A percentile compares a stretch with the other conserved stretches of the same genome.
Evolutionary conservation across 2,888 invertebrate species (phyloP).

Genomic region (Lissonota sp.): DNA sequence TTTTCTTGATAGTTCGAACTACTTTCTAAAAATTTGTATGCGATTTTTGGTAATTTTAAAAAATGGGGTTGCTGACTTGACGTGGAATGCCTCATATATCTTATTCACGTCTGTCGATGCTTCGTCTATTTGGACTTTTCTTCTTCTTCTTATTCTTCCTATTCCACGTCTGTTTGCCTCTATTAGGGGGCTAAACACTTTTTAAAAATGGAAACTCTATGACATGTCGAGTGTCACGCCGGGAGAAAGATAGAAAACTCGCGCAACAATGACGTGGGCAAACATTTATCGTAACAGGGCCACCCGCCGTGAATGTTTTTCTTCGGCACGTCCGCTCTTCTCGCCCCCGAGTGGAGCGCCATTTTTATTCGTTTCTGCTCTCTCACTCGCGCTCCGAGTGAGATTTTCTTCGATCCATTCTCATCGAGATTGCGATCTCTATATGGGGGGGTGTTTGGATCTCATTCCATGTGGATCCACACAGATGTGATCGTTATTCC

Average conservation of each 20-base stretch:
- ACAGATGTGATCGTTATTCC: conserved; percentile 3
- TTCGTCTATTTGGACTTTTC: conserved; percentile 15
- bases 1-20: too few relatives aligned
- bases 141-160: conserved; percentile 16
- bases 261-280: conserved; percentile 76
- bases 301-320: conserved; percentile 72
- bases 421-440: conserved; percentile 19
- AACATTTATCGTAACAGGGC: conserved; percentile 75
- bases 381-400: conserved; percentile 3
- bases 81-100: too few relatives aligned
- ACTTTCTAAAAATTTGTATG: too few relatives aligned
- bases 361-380: conserved; percentile 43
- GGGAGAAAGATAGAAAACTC: conserved; percentile 39
- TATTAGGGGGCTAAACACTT: conserved; percentile 78
- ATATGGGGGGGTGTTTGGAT: not conserved
- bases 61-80: too few relatives aligned
- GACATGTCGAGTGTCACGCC: conserved; percentile 74
- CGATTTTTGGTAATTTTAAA: too few relatives aligned
- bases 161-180: conserved; percentile 34
- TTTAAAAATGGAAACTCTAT: conserved; percentile 73
- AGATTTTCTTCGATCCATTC: conserved; percentile 22
- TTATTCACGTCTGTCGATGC: conserved; percentile 9
- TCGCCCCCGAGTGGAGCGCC: conserved; percentile 16
- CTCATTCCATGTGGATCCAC: conserved; percentile 3
- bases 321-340: not conserved